These are phyloP conservation scores for Cataglyphis hispanica DNA, from an alignment of 1,140 invertebrate species.

Conservation along the genomic window DNA sequence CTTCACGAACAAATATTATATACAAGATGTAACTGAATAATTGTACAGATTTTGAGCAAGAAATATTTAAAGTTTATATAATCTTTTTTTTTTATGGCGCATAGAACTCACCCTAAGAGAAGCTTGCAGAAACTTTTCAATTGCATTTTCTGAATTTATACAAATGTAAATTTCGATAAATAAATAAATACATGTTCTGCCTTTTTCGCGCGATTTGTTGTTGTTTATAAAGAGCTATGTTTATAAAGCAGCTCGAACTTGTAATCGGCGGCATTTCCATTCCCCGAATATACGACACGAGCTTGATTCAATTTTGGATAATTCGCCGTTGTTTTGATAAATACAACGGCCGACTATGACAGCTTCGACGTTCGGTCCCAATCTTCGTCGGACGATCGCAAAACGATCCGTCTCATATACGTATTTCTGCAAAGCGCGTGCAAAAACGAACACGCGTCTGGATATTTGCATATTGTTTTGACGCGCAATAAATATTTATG, in stretches of 20 bases:
- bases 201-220: background rate
- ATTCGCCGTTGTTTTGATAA: constrained; percentile 8
- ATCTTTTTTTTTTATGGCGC: too few species aligned
- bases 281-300: constrained; percentile 7
- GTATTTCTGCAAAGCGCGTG: background rate
- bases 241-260: background rate
- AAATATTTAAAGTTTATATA: too few species aligned
- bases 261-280: constrained; percentile 36
- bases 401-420: constrained; percentile 6
- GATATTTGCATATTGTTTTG: constrained; percentile 68
- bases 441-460: background rate
- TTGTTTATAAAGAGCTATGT: too few species aligned
- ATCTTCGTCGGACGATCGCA: constrained; percentile 20
- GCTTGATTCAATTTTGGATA: constrained; percentile 10
- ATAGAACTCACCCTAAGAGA: too few species aligned
- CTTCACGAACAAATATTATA: background rate
- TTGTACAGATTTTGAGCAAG: too few species aligned
- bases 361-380: constrained; percentile 47
- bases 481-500: constrained; percentile 81
- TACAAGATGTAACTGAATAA: too few species aligned
- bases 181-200: background rate
- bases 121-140: too few species aligned
- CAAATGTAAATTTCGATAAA: background rate
- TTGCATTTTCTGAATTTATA: background rate
- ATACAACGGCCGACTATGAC: background rate